Conservation (phyloP, 2,113 vertebrate genomes). For the Bos taurus region DNA sequence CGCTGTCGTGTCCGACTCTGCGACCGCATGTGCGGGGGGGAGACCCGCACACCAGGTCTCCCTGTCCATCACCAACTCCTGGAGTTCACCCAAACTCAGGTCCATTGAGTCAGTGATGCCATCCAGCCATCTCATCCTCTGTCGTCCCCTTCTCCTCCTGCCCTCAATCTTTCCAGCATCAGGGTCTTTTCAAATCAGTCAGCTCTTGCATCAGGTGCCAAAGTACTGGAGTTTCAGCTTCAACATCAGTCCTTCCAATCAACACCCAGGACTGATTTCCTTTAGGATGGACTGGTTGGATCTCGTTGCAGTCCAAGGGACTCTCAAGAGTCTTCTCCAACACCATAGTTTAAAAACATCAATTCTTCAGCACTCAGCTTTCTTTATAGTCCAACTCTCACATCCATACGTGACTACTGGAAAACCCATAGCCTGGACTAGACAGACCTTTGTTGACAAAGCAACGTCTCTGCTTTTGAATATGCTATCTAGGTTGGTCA, state of each 20-base stretch:
- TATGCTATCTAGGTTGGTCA: background rate
- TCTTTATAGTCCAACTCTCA: background rate
- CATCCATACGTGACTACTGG: background rate
- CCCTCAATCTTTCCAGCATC: background rate
- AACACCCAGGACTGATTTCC: no score
- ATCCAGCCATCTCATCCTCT: background rate
- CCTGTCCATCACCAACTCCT: background rate
- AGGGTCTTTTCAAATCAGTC: background rate
- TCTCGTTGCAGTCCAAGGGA: background rate
- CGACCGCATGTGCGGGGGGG: accelerated
- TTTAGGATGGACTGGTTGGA: no score
- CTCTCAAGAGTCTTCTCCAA: background rate
- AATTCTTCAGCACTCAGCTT: background rate
- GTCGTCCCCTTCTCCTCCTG: background rate
- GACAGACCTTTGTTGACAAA: background rate
- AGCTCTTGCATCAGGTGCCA: background rate
- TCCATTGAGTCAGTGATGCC: background rate
- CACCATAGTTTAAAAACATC: background rate
- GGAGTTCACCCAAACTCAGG: background rate
- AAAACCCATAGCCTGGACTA: background rate
- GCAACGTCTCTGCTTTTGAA: background rate
- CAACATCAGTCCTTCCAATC: background rate
- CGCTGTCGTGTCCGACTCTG: accelerated
- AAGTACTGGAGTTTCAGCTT: background rate
- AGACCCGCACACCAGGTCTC: background rate